phyloP scores from a whole-genome alignment of 1,140 invertebrate genomes.

The Tigriopus japonicus region DNA sequence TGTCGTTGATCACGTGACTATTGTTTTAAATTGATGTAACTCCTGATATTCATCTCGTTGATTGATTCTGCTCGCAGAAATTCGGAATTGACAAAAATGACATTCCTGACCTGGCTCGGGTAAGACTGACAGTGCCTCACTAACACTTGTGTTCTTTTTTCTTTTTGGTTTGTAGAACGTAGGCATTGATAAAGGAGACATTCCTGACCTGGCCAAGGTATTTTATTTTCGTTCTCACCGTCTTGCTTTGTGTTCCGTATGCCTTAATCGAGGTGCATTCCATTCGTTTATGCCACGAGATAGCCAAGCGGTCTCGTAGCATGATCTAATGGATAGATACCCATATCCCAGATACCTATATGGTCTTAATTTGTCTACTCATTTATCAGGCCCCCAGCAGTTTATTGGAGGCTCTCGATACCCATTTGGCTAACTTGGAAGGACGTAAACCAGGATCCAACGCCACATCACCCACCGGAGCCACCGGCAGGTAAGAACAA shows the following conservation, averaged over 20 bases:
- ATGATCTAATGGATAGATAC: too few species aligned
- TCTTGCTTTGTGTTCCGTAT: too few species aligned
- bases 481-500: conserved; percentile 40
- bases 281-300: too few species aligned
- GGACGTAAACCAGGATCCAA: conserved; percentile 56
- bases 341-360: background rate
- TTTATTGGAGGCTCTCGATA: conserved; percentile 87
- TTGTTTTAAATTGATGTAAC: background rate
- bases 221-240: background rate
- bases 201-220: conserved; percentile 90
- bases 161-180: conserved; percentile 49
- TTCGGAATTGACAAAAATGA: conserved; percentile 15
- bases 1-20: too few species aligned
- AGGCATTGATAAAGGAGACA: conserved; percentile 96
- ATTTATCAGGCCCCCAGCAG: conserved; percentile 69
- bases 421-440: conserved; percentile 79
- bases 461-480: conserved; percentile 61
- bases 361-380: background rate
- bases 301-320: too few species aligned
- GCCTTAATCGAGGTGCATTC: too few species aligned
- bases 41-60: background rate
- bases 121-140: background rate
- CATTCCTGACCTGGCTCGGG: conserved; percentile 13
- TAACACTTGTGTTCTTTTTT: conserved; percentile 16
- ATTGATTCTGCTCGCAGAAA: conserved; percentile 8